Evolutionary conservation across 2,888 invertebrate species (phyloP), one percentile per base, ranked within the genome.

Genomic region (Lydus trimaculatus): DNA sequence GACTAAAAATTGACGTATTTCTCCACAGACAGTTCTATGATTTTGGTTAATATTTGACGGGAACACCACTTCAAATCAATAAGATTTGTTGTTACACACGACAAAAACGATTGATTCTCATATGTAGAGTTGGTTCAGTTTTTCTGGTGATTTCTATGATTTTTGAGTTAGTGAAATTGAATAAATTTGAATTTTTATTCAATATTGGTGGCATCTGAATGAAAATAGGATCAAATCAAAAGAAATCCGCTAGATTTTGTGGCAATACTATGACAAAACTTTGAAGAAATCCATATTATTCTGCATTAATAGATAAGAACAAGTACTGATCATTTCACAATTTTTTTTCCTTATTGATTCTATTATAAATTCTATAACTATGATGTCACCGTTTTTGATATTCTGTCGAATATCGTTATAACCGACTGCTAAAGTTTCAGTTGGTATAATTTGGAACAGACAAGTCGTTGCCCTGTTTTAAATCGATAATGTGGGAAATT

Each of bases 401-500:
- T 43, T n/a, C 43, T n/a, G n/a, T 43, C 7, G 43, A 43, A 43
- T 43, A 43, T 43, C 43, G 43, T 17, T 43, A 43, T 43, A 43
- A 43, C 43, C 43, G 17, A 43, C 4, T 36, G 11, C 5, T 43
- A 43, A n/a, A n/a, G 17, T 43, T 43, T 3, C 8, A 43, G 8
- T 20, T 17, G 9, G 23, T 52, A 52, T 52, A 23, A 52, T 52
- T 23, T 56, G 20, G 25, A 56, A 23, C 15, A 56, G 56, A 56
- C 56, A 56, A 56, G 56, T 56, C 56, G 28, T 56, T 56, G 56
- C 15, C 28, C 56, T 56, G 28, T 56, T 28, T 56, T 56, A 25
- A 56, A 56, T 56, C 56, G 28, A 56, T 56, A 56, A 56, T 56
- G 56, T 28, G 56, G 56, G 7, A 56, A 56, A 56, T 56, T 56